Conservation (phyloP, 2,113 vertebrate species). For the Desmodus rotundus region DNA sequence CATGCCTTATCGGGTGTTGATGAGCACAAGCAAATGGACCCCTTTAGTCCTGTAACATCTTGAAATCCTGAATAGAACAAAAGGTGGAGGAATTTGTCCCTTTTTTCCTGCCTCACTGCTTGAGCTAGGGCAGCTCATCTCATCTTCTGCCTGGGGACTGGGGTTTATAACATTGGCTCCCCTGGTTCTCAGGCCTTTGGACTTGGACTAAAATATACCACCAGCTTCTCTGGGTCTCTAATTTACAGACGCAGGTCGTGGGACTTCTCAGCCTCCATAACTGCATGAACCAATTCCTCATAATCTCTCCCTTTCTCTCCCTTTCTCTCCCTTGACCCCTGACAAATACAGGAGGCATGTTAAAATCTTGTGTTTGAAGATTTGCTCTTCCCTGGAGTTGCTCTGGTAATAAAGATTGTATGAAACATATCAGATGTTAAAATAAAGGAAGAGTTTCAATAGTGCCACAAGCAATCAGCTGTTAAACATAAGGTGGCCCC, state of each 20-base stretch:
- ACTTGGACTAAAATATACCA: not conserved
- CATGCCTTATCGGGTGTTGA: not conserved
- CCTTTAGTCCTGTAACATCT: not conserved
- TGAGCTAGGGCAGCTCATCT: not conserved
- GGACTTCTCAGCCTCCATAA: not conserved
- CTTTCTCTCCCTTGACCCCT: not conserved
- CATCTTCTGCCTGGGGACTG: not conserved
- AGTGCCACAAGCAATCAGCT: not conserved
- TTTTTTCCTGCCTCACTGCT: not conserved
- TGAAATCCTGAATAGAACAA: not conserved
- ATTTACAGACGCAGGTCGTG: not conserved
- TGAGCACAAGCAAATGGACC: not conserved
- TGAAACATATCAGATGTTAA: not conserved
- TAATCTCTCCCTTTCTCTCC: not conserved
- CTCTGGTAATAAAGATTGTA: not conserved
- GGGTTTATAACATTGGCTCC: not conserved
- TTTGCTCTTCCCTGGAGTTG: not conserved
- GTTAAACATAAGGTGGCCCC: not conserved
- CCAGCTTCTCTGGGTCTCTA: not conserved
- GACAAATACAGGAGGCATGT: not conserved
- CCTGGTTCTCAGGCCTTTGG: not conserved
- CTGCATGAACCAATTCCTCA: not conserved
- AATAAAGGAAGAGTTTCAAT: not conserved
- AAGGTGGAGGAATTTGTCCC: not conserved
- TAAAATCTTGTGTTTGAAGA: conserved; percentile 24